phyloP scores from a whole-genome alignment of 2,888 invertebrate species.

The Megastigmus dorsalis region DNA sequence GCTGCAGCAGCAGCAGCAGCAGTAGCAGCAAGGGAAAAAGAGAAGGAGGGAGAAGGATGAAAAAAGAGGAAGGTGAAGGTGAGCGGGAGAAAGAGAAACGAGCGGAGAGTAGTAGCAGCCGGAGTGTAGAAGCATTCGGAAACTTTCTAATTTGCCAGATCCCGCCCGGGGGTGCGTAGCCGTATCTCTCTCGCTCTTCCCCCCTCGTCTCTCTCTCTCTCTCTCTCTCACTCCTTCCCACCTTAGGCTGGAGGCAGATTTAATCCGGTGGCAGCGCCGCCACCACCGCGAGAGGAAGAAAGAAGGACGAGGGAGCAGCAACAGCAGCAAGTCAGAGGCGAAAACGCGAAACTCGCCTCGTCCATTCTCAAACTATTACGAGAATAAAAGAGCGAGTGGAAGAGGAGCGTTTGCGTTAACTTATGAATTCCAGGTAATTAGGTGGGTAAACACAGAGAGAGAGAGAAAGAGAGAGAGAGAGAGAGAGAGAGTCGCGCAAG shows the following conservation, averaged over 20 bases:
- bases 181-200: constrained; percentile 18
- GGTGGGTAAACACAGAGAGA: constrained; percentile 64
- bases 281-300: not conserved
- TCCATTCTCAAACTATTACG: constrained; percentile 57
- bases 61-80: constrained; percentile 3
- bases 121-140: constrained; percentile 47
- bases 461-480: constrained; percentile 59
- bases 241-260: constrained; percentile 13
- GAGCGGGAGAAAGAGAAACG: not conserved
- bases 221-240: not conserved
- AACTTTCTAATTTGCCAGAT: constrained; percentile 54
- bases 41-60: not conserved
- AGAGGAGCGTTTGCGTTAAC: constrained; percentile 55
- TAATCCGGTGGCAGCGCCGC: constrained; percentile 31
- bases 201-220: not conserved
- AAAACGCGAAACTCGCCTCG: constrained; percentile 21
- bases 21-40: too few relatives aligned
- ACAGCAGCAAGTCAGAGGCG: not conserved
- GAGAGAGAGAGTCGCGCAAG: constrained; percentile 15
- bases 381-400: constrained; percentile 57
- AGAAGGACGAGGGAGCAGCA: not conserved
- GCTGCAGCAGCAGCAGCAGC: too few relatives aligned
- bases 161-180: constrained; percentile 40
- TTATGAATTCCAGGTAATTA: constrained; percentile 71
- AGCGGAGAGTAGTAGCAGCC: not conserved